Evolutionary conservation across 2,888 invertebrate genomes (phyloP).

Genomic region (Smittia sp.): DNA sequence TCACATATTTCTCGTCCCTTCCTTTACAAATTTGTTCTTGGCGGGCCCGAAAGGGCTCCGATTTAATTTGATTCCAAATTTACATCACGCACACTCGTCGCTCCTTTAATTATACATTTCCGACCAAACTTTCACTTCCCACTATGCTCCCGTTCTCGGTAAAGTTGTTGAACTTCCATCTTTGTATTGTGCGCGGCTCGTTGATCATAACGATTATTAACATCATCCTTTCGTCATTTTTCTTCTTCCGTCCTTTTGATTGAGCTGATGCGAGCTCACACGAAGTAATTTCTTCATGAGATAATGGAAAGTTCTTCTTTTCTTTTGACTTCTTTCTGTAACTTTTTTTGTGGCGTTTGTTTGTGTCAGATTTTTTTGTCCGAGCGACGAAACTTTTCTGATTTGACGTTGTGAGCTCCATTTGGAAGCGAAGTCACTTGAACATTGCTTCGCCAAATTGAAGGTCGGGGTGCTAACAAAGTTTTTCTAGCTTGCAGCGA

Average conservation of each 20-base stretch:
- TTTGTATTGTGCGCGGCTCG: neutral
- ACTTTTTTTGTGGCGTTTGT: neutral
- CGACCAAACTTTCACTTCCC: conserved; percentile 17
- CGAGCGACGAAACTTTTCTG: neutral
- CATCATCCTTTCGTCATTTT: conserved; percentile 34
- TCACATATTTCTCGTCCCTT: neutral
- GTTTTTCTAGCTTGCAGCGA: neutral
- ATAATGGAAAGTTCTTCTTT: neutral
- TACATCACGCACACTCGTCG: conserved; percentile 31
- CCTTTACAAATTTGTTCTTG: neutral
- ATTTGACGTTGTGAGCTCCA: too few species aligned
- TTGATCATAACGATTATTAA: conserved; percentile 35
- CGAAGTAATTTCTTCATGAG: neutral
- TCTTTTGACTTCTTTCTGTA: neutral
- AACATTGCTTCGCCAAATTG: neutral
- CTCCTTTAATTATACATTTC: conserved; percentile 37
- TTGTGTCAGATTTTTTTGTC: neutral
- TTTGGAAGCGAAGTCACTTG: too few species aligned
- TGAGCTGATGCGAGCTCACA: neutral
- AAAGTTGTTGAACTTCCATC: neutral
- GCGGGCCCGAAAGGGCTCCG: neutral
- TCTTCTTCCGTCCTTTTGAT: neutral
- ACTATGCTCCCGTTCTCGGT: neutral
- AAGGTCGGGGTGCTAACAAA: neutral
- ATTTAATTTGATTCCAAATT: conserved; percentile 38